phyloP scores from a whole-genome alignment of 2,797 vertebrate genomes.

The Silurus aristotelis region DNA sequence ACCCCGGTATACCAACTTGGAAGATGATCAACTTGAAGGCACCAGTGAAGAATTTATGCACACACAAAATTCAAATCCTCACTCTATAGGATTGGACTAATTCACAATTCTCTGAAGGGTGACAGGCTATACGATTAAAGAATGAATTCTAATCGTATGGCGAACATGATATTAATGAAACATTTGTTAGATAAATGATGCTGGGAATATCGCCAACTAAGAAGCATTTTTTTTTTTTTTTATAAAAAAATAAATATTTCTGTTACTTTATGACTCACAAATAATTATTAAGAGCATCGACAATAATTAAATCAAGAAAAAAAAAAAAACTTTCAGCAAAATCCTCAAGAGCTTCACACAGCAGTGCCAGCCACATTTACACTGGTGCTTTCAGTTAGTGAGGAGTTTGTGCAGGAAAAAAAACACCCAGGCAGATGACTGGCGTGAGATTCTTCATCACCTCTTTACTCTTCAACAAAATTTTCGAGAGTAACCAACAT shows the following conservation, averaged over 20 bases:
- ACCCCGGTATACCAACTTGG: slow-evolving; percentile 40
- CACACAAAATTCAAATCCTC: slow-evolving; percentile 20
- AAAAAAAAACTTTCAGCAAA: slow-evolving; percentile 6
- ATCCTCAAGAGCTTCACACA: slow-evolving; percentile 22
- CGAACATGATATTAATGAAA: neutral
- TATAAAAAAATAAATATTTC: slow-evolving; percentile 54
- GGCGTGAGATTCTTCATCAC: slow-evolving; percentile 17
- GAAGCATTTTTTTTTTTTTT: slow-evolving; percentile 21
- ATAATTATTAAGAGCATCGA: slow-evolving; percentile 37
- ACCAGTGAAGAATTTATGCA: slow-evolving; percentile 55
- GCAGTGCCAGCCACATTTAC: slow-evolving; percentile 29
- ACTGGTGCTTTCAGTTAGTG: slow-evolving; percentile 53
- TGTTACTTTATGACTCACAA: slow-evolving; percentile 37
- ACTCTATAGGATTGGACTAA: neutral
- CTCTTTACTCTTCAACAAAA: slow-evolving; percentile 14
- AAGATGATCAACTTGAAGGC: slow-evolving; percentile 56
- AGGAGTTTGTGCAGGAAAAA: slow-evolving; percentile 17
- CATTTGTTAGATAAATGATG: slow-evolving; percentile 20
- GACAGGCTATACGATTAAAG: slow-evolving; percentile 29
- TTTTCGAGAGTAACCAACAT: slow-evolving; percentile 24
- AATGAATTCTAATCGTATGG: neutral
- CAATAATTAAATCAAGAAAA: neutral
- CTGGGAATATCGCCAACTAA: slow-evolving; percentile 28
- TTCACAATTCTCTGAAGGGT: slow-evolving; percentile 4
- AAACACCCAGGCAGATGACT: slow-evolving; percentile 34